Evolutionary conservation across 2,113 vertebrate species (phyloP).

Genomic region (Egretta garzetta): DNA sequence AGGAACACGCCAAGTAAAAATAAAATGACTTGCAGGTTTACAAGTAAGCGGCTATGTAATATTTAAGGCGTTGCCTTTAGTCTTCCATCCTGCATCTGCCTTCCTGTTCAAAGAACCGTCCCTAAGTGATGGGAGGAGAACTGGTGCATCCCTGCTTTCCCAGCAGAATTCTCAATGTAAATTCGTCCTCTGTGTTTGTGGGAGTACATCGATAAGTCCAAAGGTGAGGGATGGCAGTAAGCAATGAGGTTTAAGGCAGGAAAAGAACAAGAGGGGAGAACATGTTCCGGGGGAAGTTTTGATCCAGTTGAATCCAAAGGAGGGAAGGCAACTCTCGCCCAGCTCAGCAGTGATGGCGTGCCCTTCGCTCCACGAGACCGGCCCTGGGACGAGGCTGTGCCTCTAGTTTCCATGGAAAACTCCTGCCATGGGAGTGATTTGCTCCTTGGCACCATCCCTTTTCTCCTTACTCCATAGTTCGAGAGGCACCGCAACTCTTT

Average conservation of each 20-base stretch:
- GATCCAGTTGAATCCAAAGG: background rate
- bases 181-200: background rate
- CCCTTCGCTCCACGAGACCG: background rate
- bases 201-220: background rate
- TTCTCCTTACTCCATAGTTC: background rate
- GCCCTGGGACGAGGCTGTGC: background rate
- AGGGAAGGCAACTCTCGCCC: background rate
- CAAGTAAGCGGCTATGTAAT: background rate
- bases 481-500: background rate
- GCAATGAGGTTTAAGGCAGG: background rate
- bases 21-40: background rate
- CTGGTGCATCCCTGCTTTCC: background rate
- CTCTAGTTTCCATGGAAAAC: background rate
- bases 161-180: background rate
- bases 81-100: background rate
- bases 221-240: background rate
- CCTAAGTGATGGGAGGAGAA: background rate
- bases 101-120: background rate
- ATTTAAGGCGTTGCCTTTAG: background rate
- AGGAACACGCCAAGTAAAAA: background rate
- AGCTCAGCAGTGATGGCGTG: background rate
- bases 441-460: background rate
- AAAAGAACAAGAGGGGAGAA: background rate
- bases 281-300: background rate
- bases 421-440: background rate